A percentile compares a stretch with the other conserved stretches of the same genome.
phyloP scores from a whole-genome alignment of 2,888 invertebrate species.

The Panopea generosa region DNA sequence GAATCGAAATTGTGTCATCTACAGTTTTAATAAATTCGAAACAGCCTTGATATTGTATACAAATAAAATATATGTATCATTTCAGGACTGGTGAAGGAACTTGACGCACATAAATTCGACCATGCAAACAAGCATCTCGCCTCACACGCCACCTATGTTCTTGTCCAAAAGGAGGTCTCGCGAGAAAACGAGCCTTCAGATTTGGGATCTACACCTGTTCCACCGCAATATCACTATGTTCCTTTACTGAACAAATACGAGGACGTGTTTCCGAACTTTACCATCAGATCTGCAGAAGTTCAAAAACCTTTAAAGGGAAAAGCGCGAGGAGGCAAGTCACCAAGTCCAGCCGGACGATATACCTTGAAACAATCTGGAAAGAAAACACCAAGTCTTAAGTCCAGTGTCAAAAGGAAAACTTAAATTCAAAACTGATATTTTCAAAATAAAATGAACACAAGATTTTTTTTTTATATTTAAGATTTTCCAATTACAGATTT shows the following conservation, averaged over 20 bases:
- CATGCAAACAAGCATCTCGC: constrained; percentile 81
- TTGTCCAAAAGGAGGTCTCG: constrained; percentile 80
- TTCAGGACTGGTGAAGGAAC: constrained; percentile 82
- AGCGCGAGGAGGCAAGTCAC: constrained; percentile 75
- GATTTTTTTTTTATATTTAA: too few relatives aligned
- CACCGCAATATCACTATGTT: constrained; percentile 75
- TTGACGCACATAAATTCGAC: constrained; percentile 82
- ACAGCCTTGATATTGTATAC: too few relatives aligned
- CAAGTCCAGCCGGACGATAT: constrained; percentile 80
- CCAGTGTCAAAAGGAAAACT: constrained; percentile 39
- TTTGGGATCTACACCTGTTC: constrained; percentile 52
- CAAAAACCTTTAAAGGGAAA: constrained; percentile 69
- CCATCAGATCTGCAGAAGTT: constrained; percentile 77
- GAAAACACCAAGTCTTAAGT: constrained; percentile 39
- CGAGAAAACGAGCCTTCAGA: constrained; percentile 59
- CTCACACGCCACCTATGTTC: constrained; percentile 83
- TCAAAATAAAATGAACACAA: too few relatives aligned
- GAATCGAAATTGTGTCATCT: too few relatives aligned
- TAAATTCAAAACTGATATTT: constrained; percentile 1
- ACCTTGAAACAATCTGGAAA: constrained; percentile 44
- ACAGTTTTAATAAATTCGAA: too few relatives aligned
- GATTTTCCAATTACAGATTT: too few relatives aligned
- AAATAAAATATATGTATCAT: too few relatives aligned
- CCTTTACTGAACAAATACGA: constrained; percentile 81
- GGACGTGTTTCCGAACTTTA: constrained; percentile 81